phyloP scores from a whole-genome alignment of 2,113 vertebrate species.

The Plectropomus leopardus region DNA sequence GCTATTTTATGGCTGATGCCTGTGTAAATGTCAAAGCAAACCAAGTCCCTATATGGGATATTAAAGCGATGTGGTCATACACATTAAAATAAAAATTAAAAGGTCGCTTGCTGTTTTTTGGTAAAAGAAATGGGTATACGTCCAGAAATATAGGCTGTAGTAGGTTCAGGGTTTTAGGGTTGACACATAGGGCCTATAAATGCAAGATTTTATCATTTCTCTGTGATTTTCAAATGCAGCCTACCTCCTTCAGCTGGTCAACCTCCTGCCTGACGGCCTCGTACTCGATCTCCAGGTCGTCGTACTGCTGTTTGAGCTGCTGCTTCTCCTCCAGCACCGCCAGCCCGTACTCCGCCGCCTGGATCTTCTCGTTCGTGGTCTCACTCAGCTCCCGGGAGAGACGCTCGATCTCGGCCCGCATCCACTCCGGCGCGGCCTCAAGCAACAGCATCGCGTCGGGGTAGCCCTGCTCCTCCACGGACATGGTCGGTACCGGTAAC shows the following conservation, averaged over 20 bases:
- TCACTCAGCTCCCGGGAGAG: constrained; percentile 93
- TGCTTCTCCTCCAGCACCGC: constrained; percentile 98
- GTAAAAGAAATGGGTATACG: neutral
- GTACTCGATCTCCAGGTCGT: constrained; percentile 94
- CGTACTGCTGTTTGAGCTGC: constrained; percentile 94
- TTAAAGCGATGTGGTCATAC: neutral
- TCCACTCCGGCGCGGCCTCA: constrained; percentile 90
- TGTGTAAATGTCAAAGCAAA: constrained; percentile 6
- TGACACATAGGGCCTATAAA: neutral
- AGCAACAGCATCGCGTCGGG: constrained; percentile 83
- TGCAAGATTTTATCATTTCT: neutral
- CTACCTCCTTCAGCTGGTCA: constrained; percentile 95
- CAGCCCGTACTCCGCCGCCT: constrained; percentile 96
- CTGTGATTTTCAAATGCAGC: constrained; percentile 1
- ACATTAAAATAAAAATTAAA: neutral
- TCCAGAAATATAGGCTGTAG: neutral
- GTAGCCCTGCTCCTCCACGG: constrained; percentile 89
- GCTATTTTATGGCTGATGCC: neutral
- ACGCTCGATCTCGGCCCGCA: constrained; percentile 92
- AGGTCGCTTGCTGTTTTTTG: neutral
- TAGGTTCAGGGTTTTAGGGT: neutral
- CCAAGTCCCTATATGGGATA: neutral
- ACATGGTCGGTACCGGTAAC: constrained; percentile 81
- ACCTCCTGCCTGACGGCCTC: constrained; percentile 92
- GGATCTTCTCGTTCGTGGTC: constrained; percentile 97